These are phyloP conservation scores for Meloidogyne hapla DNA, from an alignment of 1,140 invertebrate genomes.

Conservation along the genomic window DNA sequence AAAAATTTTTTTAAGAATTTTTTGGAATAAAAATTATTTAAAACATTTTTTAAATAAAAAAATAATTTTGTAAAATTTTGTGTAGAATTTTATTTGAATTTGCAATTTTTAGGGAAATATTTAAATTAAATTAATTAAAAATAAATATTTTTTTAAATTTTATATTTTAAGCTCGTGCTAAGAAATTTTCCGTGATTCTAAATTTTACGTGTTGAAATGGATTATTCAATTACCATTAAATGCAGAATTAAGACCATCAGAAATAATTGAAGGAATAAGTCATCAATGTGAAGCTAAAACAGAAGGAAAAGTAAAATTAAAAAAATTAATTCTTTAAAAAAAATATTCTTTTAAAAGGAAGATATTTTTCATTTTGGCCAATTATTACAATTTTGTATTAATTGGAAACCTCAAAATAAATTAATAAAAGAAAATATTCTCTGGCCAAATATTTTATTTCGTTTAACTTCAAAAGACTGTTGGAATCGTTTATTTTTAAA, in stretches of 20 bases:
- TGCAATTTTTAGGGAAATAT: too few species aligned
- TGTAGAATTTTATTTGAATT: too few species aligned
- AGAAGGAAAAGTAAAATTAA: neutral
- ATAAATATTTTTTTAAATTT: neutral
- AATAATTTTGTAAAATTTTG: too few species aligned
- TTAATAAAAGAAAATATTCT: neutral
- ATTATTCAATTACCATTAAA: slow-evolving; percentile 13
- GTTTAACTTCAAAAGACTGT: slow-evolving; percentile 12
- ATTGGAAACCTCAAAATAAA: neutral
- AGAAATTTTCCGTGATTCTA: neutral
- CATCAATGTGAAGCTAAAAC: neutral
- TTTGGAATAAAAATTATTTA: too few species aligned
- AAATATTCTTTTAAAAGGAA: neutral
- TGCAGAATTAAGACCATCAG: neutral
- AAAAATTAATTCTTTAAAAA: neutral
- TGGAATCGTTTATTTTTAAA: slow-evolving; percentile 17
- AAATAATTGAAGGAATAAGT: slow-evolving; percentile 2
- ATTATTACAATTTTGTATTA: slow-evolving; percentile 14
- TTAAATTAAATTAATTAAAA: neutral
- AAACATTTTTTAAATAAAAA: too few species aligned
- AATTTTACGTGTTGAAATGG: slow-evolving; percentile 19
- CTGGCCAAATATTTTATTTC: slow-evolving; percentile 16
- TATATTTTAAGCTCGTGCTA: neutral
- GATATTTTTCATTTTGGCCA: slow-evolving; percentile 22
- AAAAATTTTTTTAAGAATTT: too few species aligned